Evolutionary conservation across 2,797 vertebrate species (phyloP).

Genomic region (Channa striata): DNA sequence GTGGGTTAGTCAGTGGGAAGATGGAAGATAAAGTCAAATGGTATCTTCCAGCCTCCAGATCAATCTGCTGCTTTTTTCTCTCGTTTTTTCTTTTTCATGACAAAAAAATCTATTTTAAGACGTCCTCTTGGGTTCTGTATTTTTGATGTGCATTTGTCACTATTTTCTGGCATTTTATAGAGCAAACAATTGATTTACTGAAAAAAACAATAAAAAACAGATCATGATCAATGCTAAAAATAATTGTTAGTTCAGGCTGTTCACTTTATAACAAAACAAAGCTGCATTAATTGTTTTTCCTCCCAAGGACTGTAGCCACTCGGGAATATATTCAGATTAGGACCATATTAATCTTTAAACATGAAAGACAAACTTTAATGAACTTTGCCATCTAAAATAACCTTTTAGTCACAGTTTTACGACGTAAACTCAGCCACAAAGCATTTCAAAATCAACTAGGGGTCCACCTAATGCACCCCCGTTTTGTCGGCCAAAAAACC

Average conservation of each 20-base stretch:
- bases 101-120: background rate
- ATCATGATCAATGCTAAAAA: background rate
- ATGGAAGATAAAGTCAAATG: too few relatives aligned
- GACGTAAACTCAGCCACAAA: constrained; percentile 1
- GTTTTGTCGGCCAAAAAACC: constrained; percentile 50
- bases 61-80: too few relatives aligned
- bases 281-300: background rate
- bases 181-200: background rate
- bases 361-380: background rate
- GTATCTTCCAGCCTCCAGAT: too few relatives aligned
- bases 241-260: background rate
- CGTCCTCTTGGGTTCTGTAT: background rate
- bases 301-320: background rate
- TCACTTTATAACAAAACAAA: background rate
- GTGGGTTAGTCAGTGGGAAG: too few relatives aligned
- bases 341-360: background rate
- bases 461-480: background rate
- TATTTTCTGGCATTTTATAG: background rate
- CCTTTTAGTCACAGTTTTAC: background rate
- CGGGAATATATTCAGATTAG: background rate
- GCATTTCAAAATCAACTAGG: constrained; percentile 15
- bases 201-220: background rate
- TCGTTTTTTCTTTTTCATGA: background rate
- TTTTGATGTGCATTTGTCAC: background rate
- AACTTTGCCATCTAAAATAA: constrained; percentile 4